Evolutionary conservation across 2,797 vertebrate genomes (phyloP).

Genomic region (Coracias cyanogaster): DNA sequence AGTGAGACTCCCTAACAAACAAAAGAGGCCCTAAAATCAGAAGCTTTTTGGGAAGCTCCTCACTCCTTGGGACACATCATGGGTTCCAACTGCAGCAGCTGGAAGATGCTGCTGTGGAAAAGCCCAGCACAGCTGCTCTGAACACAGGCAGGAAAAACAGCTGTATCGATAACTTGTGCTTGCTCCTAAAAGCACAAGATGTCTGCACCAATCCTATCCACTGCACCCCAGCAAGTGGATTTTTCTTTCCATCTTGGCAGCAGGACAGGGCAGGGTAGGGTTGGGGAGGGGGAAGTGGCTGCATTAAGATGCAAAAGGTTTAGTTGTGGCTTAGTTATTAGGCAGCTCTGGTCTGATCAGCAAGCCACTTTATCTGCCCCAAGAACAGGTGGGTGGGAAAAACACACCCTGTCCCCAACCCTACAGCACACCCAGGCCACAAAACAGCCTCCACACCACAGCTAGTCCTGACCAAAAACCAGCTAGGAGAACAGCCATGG

Average conservation of each 20-base stretch:
- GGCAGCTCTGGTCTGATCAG: conserved; percentile 24
- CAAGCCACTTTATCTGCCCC: not conserved
- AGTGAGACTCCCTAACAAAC: not conserved
- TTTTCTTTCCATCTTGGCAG: not conserved
- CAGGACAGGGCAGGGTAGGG: not conserved
- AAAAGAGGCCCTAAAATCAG: not conserved
- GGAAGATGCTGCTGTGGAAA: not conserved
- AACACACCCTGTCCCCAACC: not conserved
- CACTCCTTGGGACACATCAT: not conserved
- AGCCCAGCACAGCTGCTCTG: not conserved
- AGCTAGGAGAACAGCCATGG: not conserved
- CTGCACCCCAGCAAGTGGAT: not conserved
- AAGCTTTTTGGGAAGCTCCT: not conserved
- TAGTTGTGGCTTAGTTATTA: not conserved
- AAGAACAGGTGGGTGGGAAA: not conserved
- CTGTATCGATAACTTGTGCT: not conserved
- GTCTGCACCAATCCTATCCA: not conserved
- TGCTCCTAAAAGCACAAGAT: not conserved
- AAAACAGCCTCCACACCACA: not conserved
- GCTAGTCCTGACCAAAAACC: not conserved
- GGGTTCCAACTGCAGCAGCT: not conserved
- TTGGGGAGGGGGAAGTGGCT: not conserved
- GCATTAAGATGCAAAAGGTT: conserved; percentile 12
- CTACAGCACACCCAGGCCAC: not conserved
- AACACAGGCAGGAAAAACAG: not conserved